Base-by-base conservation (phyloP, 2,113 vertebrate genomes). In the Cyrtonyx montezumae region DNA sequence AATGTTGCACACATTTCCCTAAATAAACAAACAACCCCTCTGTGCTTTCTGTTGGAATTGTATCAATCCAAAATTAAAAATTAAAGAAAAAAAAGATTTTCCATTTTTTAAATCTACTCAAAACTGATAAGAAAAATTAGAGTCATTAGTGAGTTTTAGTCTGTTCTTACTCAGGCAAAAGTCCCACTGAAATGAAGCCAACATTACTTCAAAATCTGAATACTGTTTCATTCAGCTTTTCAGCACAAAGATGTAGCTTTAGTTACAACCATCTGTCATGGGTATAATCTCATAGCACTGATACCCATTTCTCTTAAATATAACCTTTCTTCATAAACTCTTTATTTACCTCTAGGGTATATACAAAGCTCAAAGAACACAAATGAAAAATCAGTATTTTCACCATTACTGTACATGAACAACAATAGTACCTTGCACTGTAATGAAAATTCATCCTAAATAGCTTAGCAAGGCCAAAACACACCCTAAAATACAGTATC, bases 171-270 rank as follows among this genome's bases (percentile, higher is more conserved):
- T 96, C 91, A 96, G 87, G 91, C 93, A 96, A 96, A 96, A 95
- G 79, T 91, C 89, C 91, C 94, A 92, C 43, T 96, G 95, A 96
- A 94, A 94, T 90, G 79, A 92, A 96, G 94, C 94, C 94, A 96
- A 96, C 84, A 92, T 92, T 94, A 95, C 94, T 93, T 96, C 95
- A 94, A 93, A 92, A 96, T 96, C 76, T 96, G 95, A 95, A 95
- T 92, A 94, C 96, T 95, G 95, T 96, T 96, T 94, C 95, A 95
- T 96, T 96, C 95, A 96, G 95, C 90, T 96, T 96, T 95, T 96
- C 95, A 95, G 94, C 91, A 95, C 91, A 93, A 94, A 94, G 91
- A 94, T 90, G 95, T 94, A 96, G 93, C 87, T 96, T 96, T 93
- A 95, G 91, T 96, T 95, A 95, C 93, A 96, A 92, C 93, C 96